Evolutionary conservation across 2,113 vertebrate species (phyloP).

Genomic region (Siniperca chuatsi): DNA sequence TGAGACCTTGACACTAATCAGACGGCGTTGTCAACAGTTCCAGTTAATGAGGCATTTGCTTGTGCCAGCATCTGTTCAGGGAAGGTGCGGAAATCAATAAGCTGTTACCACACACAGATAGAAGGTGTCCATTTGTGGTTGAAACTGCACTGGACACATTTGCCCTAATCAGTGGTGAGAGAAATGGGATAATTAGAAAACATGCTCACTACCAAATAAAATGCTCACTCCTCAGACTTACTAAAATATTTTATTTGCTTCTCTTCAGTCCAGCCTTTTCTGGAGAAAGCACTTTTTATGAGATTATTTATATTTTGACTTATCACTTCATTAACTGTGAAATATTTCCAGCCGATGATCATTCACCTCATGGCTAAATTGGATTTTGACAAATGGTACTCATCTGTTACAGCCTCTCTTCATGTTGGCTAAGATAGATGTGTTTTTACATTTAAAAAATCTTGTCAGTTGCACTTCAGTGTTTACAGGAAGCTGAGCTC

Average conservation of each 20-base stretch:
- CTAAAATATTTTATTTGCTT: background rate
- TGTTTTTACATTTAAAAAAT: background rate
- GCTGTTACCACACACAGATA: background rate
- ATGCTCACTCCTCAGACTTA: background rate
- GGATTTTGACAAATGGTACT: no score
- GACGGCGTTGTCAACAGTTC: no score
- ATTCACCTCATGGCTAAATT: no score
- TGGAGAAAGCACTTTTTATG: background rate
- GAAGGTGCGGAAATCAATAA: slow-evolving; percentile 2
- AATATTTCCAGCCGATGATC: background rate
- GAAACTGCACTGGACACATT: background rate
- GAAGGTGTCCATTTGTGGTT: background rate
- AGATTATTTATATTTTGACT: background rate
- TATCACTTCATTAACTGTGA: background rate
- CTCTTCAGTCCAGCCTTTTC: background rate
- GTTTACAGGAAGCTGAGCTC: background rate
- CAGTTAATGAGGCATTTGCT: background rate
- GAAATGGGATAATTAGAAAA: background rate
- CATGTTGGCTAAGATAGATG: background rate
- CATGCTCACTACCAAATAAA: background rate
- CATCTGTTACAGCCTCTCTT: background rate
- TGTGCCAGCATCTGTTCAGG: background rate
- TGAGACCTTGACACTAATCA: background rate
- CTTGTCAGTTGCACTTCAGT: background rate
- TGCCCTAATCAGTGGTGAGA: background rate